Evolutionary conservation across 2,113 vertebrate species (phyloP), one percentile per base, ranked within the genome.

Genomic region (Rhynchomys soricoides): DNA sequence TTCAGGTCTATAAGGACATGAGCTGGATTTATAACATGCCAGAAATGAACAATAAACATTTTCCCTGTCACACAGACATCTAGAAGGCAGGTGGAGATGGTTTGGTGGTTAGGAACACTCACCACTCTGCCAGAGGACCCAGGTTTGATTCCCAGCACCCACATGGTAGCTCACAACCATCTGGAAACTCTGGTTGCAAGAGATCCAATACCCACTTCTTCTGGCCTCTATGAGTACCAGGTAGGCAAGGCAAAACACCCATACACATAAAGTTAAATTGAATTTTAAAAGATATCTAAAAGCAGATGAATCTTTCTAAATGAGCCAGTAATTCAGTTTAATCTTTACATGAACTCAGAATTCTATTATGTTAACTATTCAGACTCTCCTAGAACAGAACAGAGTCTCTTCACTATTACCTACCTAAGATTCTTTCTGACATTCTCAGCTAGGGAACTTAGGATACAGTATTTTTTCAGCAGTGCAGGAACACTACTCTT

Each of bases 401-500:
- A 26, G n/a, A 64, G 21, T 97, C 57, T 77, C 29, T 94, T 77
- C 70, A 74, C 50, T 75, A 95, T 9, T 55, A 92, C 17, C 66
- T 68, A 10, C 24, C 74, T 85, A 88, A 50, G n/a, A 50, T 43
- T 89, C 79, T 82, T n/a, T 48, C n/a, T 92, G 73, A 43, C 64
- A 88, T 26, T 78, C 74, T 95, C 34, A 93, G 55, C 52, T 89
- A 88, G 9, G 37, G 86, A 81, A 92, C 48, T 37, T 95, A 26
- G 59, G 26, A 71, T 91, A 93, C 87, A 87, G 48, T 88, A 17
- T 59, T 93, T 93, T 90, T 88, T 19, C 29, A 59, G 43, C 31
- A 94, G 43, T 95, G 74, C 82, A 55, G 40, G 73, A 91, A 96
- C 26, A 96, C 89, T 91, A 48, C 22, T 92, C 57, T 93, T 97